Evolutionary conservation across 1,140 invertebrate species (phyloP), one percentile per base, ranked within the genome.

Genomic region (Papilio polytes): DNA sequence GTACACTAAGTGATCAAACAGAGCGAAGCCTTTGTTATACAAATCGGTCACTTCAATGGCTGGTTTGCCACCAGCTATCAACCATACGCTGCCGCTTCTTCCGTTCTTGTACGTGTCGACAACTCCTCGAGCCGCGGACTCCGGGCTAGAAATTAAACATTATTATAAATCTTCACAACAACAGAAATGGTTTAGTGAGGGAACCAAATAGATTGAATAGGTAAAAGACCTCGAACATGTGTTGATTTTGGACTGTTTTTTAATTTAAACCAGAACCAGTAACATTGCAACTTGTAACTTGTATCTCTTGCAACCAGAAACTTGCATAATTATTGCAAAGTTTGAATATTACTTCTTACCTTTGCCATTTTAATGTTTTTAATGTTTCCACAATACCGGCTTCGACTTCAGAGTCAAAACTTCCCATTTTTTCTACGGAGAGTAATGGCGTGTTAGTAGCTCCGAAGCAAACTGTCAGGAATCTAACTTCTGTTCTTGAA

Each of bases 381-480:
- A 77, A 51, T 53, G 76, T 12, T 20, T 63, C 13, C 10, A 51
- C 8, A 13, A 82, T 26, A n/a, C 15, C 51, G 13, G 31, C 20
- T 41, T 83, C 79, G 13, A 80, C 56, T 10, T 78, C 26, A 36
- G 87, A 82, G 59, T 89, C 85, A n/a, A 88, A 83, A 36, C 70
- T 78, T 44, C 84, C 84, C 63, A 89, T 18, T 20, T 86, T 89
- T 10, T 81, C 80, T 63, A 73, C 66, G 36, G 20, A 56, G 1
- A 88, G 76, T 9, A 91, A 80, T 36, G 81, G 66, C n/a, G 95
- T 95, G 20, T 90, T 83, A 4, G 94, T 95, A 1, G 90, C 85
- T 1, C 94, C 94, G 41, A 92, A 94, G 80, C 94, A 95, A 0
- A 95, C 81, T 2, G 87, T 85, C 20, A 95, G 70, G 18, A 95